phyloP scores from a whole-genome alignment of 92 coral and sea anemone genomes.

The Siderastrea siderea region DNA sequence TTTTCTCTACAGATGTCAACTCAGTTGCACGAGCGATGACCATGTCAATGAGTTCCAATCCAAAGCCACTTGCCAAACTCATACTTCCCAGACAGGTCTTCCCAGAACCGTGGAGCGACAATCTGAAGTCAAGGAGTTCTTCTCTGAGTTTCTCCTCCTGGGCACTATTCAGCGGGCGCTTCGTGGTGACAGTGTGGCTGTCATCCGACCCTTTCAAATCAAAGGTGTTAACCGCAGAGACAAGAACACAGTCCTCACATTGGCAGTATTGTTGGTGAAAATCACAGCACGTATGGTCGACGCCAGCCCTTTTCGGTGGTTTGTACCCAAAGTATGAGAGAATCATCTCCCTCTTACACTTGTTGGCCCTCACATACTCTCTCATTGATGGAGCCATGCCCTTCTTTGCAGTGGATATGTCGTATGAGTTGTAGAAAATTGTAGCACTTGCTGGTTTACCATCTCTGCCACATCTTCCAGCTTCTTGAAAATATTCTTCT shows the following conservation, averaged over 20 bases:
- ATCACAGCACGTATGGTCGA: conserved; percentile 76
- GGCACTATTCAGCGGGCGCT: no score
- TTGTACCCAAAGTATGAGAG: conserved; percentile 63
- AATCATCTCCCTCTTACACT: conserved; percentile 64
- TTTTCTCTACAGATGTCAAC: conserved; percentile 27
- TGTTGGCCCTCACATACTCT: conserved; percentile 51
- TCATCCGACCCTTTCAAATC: no score
- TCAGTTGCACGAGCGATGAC: conserved; percentile 45
- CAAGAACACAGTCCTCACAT: conserved; percentile 68
- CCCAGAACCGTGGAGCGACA: conserved; percentile 70
- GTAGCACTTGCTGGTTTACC: conserved; percentile 60
- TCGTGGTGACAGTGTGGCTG: no score
- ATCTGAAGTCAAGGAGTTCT: conserved; percentile 20
- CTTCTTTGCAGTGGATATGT: conserved; percentile 48
- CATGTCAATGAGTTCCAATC: conserved; percentile 46
- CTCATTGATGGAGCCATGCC: conserved; percentile 48
- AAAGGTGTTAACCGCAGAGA: neutral
- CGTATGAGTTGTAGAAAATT: conserved; percentile 55
- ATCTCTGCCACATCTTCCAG: conserved; percentile 66
- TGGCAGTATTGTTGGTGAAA: conserved; percentile 38
- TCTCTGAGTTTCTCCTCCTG: no score
- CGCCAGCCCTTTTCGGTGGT: conserved; percentile 13
- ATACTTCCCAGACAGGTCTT: conserved; percentile 72
- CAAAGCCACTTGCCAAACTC: conserved; percentile 63
- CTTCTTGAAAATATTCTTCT: conserved; percentile 83